A percentile compares a stretch with the other conserved stretches of the same genome.
Evolutionary conservation across 1,140 invertebrate genomes (phyloP).

Genomic region (Psilanteris sp.): DNA sequence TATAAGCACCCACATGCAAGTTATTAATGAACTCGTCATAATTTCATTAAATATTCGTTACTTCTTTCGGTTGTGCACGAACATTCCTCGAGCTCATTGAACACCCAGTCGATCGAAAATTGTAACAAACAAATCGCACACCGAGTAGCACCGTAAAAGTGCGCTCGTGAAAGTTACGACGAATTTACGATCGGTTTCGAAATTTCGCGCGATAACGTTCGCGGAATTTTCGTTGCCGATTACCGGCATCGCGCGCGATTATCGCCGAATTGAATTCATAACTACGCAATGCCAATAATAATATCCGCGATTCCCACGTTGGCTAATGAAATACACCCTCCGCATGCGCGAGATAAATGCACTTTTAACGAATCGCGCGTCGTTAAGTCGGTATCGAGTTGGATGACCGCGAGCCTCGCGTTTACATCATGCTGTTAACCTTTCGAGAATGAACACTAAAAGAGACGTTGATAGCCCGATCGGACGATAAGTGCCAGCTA

Average conservation of each 20-base stretch:
- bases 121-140: too few species aligned
- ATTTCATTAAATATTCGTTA: slow-evolving; percentile 67
- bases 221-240: too few species aligned
- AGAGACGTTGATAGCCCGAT: slow-evolving; percentile 64
- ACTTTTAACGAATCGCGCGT: slow-evolving; percentile 49
- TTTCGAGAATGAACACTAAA: slow-evolving; percentile 65
- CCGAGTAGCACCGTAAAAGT: too few species aligned
- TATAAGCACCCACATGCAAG: slow-evolving; percentile 54
- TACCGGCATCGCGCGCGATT: too few species aligned
- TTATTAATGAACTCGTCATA: slow-evolving; percentile 76
- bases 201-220: too few species aligned
- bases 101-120: too few species aligned
- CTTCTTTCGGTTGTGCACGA: too few species aligned
- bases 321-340: slow-evolving; percentile 51
- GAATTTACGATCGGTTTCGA: too few species aligned
- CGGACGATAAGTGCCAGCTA: slow-evolving; percentile 51
- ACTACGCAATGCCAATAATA: slow-evolving; percentile 25
- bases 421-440: slow-evolving; percentile 66
- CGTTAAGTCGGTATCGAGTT: slow-evolving; percentile 57
- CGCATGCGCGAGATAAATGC: slow-evolving; percentile 48
- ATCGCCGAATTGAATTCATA: slow-evolving; percentile 43
- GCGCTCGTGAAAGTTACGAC: too few species aligned
- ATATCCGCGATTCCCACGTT: slow-evolving; percentile 55
- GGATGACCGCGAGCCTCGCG: slow-evolving; percentile 59
- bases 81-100: too few species aligned